A percentile compares a stretch with the other conserved stretches of the same genome.
Conservation (phyloP, 2,888 invertebrate genomes). For the Brachynemurus nebulosus region DNA sequence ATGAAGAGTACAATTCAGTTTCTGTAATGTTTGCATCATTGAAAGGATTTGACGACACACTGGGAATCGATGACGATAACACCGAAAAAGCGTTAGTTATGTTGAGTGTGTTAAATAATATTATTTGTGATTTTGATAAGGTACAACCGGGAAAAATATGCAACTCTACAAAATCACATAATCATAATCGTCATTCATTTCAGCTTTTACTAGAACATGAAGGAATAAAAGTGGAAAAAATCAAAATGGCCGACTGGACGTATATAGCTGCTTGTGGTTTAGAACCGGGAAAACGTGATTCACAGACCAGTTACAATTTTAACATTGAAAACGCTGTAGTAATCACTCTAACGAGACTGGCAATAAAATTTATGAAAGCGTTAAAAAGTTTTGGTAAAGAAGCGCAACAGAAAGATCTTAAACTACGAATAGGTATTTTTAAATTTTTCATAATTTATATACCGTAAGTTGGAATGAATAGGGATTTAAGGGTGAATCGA, state of each 20-base stretch:
- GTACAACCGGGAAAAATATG: conserved; percentile 39
- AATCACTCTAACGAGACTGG: conserved; percentile 55
- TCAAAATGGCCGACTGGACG: conserved; percentile 91
- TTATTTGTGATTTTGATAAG: conserved; percentile 88
- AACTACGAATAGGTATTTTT: conserved; percentile 64
- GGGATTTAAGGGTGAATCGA: no score
- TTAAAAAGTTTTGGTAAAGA: conserved; percentile 44
- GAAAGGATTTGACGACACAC: conserved; percentile 64
- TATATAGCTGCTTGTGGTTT: conserved; percentile 96
- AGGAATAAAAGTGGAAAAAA: conserved; percentile 76
- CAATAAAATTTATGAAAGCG: conserved; percentile 53
- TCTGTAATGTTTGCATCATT: conserved; percentile 95
- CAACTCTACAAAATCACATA: no score
- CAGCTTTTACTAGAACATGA: conserved; percentile 50
- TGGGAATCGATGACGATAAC: conserved; percentile 42
- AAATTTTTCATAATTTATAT: no score
- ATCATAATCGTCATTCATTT: not conserved
- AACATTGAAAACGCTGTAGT: conserved; percentile 29
- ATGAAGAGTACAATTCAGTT: conserved; percentile 75
- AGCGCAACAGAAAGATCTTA: conserved; percentile 41
- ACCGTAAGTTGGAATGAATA: no score
- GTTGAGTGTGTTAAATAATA: conserved; percentile 59
- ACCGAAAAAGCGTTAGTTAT: conserved; percentile 36
- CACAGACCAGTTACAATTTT: conserved; percentile 24
- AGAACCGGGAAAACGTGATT: conserved; percentile 54